Evolutionary conservation across 2,113 vertebrate species (phyloP).

Genomic region (Rhinoptilus africanus): DNA sequence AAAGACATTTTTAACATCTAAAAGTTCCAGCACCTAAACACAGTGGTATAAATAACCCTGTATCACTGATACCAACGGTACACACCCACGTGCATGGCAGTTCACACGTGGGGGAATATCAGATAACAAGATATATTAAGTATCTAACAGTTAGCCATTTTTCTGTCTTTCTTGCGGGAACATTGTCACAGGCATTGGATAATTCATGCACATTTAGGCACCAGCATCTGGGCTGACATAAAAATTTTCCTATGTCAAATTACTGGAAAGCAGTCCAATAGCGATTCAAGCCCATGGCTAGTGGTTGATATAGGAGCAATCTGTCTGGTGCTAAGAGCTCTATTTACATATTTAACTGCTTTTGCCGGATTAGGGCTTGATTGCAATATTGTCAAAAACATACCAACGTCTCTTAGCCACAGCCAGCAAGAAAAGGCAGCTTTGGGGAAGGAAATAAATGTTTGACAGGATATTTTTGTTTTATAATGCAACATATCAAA

Average conservation of each 20-base stretch:
- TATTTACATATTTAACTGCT: not conserved
- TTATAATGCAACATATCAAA: not conserved
- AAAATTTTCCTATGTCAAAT: not conserved
- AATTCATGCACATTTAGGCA: not conserved
- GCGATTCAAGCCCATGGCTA: not conserved
- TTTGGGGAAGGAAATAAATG: not conserved
- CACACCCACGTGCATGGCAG: not conserved
- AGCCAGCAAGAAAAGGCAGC: not conserved
- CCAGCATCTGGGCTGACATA: not conserved
- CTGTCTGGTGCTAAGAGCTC: not conserved
- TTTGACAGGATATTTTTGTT: not conserved
- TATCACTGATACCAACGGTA: not conserved
- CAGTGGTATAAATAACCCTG: fast-evolving
- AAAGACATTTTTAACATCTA: not conserved
- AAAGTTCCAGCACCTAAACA: not conserved
- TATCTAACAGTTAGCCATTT: not conserved
- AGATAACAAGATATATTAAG: not conserved
- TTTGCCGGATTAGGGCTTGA: not conserved
- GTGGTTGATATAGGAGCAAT: not conserved
- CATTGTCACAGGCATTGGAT: not conserved
- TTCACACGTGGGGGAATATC: not conserved
- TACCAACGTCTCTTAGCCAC: not conserved
- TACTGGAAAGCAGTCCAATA: not conserved
- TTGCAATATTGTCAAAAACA: not conserved
- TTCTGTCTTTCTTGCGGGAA: not conserved